Evolutionary conservation across 2,888 invertebrate species (phyloP).

Genomic region (Polydesmus complanatus): DNA sequence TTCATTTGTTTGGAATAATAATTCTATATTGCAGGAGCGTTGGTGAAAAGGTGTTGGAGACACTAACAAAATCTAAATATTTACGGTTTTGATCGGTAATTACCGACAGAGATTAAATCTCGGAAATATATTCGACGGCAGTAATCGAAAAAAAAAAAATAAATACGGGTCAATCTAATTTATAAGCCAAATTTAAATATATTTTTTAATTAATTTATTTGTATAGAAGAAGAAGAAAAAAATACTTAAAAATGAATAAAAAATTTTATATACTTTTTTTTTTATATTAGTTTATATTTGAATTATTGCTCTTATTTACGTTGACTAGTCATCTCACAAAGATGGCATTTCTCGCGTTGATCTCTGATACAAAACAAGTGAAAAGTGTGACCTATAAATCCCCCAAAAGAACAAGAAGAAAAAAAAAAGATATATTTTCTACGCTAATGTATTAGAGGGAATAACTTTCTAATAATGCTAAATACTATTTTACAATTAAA

Average conservation of each 20-base stretch:
- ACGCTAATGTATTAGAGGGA: too few species aligned
- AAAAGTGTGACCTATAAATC: constrained; percentile 6
- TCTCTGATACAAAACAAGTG: constrained; percentile 6
- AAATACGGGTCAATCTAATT: too few species aligned
- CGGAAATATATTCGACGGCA: too few species aligned
- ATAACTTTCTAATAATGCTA: not conserved
- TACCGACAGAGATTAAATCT: too few species aligned
- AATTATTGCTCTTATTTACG: not conserved
- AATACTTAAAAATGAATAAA: too few species aligned
- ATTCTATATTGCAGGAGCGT: not conserved
- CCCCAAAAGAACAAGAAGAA: not conserved
- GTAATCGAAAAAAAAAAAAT: not conserved
- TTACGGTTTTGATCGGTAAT: not conserved
- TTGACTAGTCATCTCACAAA: not conserved
- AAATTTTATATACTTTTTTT: too few species aligned
- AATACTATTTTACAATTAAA: not conserved
- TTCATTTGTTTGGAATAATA: too few species aligned
- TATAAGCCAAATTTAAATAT: not conserved
- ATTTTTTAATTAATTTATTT: not conserved
- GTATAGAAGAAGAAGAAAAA: not conserved
- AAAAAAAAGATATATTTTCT: too few species aligned
- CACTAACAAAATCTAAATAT: not conserved
- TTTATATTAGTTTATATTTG: not conserved
- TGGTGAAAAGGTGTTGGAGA: not conserved
- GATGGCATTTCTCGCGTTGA: not conserved